Base-by-base conservation (phyloP, 2,888 invertebrate genomes). In the Lasioglossum leucozonium region DNA sequence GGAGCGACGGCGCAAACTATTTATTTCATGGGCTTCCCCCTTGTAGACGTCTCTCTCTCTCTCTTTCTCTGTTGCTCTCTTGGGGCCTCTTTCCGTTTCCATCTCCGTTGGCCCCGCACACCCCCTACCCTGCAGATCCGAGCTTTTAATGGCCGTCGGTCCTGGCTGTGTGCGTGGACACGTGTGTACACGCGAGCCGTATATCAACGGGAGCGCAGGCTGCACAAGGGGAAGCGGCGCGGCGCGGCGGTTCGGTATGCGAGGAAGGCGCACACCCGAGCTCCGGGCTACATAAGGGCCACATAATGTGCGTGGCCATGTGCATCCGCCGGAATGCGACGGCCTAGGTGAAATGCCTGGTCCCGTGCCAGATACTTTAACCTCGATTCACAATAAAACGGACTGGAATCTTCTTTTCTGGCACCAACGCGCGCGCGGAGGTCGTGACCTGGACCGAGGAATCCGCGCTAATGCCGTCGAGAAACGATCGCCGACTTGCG, bases 301-400 rank as follows among this genome's bases (percentile, higher is more conserved):
- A 81, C 79, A 84, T 90, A 88, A 88, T 67, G 86, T 77, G 85
- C 88, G 88, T 88, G 86, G 76, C 81, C 82, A 82, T 90, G 87
- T 90, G 87, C 84, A 84, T 79, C 77, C 85, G 81, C 55, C 84
- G 89, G 91, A 92, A 93, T 91, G 92, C 90, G 80, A 87, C 88
- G 86, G 90, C 88, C 89, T 89, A 89, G 89, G 89, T 91, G 91
- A 92, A 90, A 93, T 90, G 90, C 88, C 93, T 94, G 94, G 94
- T 92, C 88, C 85, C 86, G 88, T 88, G 93, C 94, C 94, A 93
- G 90, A 91, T 89, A 93, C 92, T 94, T 93, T 93, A 94, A 93
- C 94, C 94, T 93, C 94, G 90, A 94, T 94, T 94, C 93, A 90
- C 93, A 92, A 93, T 94, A 94, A 94, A 93, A 92, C 91, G 77